Evolutionary conservation across 2,113 vertebrate genomes (phyloP), one percentile per base, ranked within the genome.

Genomic region (Leucopsar rothschildi): DNA sequence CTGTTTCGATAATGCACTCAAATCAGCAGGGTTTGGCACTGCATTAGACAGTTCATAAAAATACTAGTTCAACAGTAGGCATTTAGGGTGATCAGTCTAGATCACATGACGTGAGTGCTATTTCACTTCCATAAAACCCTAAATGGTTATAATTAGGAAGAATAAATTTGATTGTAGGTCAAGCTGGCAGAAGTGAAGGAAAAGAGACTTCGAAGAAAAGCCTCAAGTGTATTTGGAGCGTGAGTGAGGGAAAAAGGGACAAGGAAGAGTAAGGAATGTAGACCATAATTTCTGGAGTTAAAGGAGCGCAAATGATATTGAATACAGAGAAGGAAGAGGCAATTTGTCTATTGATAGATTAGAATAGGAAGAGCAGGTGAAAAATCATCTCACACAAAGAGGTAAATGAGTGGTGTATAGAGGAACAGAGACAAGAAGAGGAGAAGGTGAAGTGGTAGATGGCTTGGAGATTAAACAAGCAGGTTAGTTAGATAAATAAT

Each of bases 1-100:
- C 90, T 94, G 91, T 88, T 95, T 95, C 91, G 83, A 71, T 31
- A 47, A 68, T 60, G 70, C 76, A 5, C 60, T 92, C 66, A 80
- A 24, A 88, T 20, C 89, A 86, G 82, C 86, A 72, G 77, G 82
- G 25, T 66, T 65, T 82, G 92, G 83, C 89, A 50, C 64, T 49
- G 52, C 65, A 11, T 68, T 59, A 47, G 9, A 15, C 17, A 71
- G 55, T 78, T 95, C 86, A 68, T 49, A 87, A 86, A 94, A 93
- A 89, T 10, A 75, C 35, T 37, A 29, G 68, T 52, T 68, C 72
- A 81, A n/a, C 40, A 53, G n/a, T 50, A 83, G 44, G 16, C 39
- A 44, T 44, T 77, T 35, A 39, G 37, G 60, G 52, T 61, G 33
- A 75, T 29, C 52, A 65, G 68, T 16, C 47, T 49, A 16, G 47